Evolutionary conservation across 2,113 vertebrate genomes (phyloP), one percentile per base, ranked within the genome.

Genomic region (Uria lomvia): DNA sequence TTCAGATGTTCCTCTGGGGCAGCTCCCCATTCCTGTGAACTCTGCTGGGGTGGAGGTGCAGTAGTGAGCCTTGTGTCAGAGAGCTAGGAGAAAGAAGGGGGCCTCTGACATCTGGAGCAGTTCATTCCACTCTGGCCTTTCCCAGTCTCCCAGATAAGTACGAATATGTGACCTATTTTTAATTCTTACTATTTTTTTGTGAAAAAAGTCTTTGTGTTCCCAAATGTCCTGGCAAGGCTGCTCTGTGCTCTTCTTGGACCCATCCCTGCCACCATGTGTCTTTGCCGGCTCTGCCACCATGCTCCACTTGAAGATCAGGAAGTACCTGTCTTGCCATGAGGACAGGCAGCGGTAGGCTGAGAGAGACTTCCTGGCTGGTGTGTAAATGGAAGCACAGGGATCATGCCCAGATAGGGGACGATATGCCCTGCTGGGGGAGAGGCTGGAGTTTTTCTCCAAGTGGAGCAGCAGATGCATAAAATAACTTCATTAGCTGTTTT

Each of bases 321-420:
- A 43, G 20, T 29, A 59, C 38, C 43, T 75, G 55, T 17, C 72
- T 52, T 68, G 63, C 26, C 32, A 34, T 11, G 40, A 65, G 40
- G 65, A 77, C 20, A 75, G 50, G 49, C 71, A 84, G 58, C 42
- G 38, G 52, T 6, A 42, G 71, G 70, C 26, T 73, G n/a, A 0
- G 1, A 49, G 72, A 80, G n/a, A 22, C n/a, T 26, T 74, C 42
- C 50, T 90, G 66, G 26, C 23, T 66, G 71, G 18, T 66, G 18
- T 55, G 16, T 38, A 34, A 75, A 42, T 21, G 24, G 36, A 86
- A 86, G 45, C n/a, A 20, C 17, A 32, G 55, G 59, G 24, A 19
- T 32, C 0, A 2, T 62, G 43, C 52, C 32, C 23, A 32, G 22
- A 7, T 1, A 42, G 26, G 74, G 56, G 26, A 50, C 0, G 2